Evolutionary conservation across 2,113 vertebrate species (phyloP), one percentile per base, ranked within the genome.

Genomic region (Cavia aperea): DNA sequence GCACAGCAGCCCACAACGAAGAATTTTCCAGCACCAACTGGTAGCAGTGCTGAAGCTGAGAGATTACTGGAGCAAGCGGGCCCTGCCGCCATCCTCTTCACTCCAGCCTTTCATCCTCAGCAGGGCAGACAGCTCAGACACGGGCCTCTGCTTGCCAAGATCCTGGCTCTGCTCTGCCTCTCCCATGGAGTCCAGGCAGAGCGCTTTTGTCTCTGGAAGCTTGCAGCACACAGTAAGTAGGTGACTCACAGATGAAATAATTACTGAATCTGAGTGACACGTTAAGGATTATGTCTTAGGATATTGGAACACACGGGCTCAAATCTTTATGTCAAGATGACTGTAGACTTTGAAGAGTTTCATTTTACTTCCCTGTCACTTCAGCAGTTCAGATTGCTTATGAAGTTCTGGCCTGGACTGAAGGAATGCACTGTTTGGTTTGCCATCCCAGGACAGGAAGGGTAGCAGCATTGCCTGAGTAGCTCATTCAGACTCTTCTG

Each of bases 171-270:
- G 1, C 72, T 36, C 46, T 83, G 68, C 87, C 68, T 70, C 60
- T 88, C 66, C 58, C 46, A 9, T 56, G 60, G 8, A 75, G 85
- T 70, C 36, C 68, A n/a, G 66, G 16, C 66, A n/a, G 36, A 9
- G 70, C n/a, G 51, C 33, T 81, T 81, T 93, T 73, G 66, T 88
- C 93, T 49, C 51, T 86, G 26, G 88, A 94, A 92, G 51, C 92
- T 75, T 91, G 65, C 72, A 72, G 36, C 39, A 43, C 31, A 1
- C 24, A 39, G 14, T 8, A 8, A 78, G 49, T 4, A 11, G 72
- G 43, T 36, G 21, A 66, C 63, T 93, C 83, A 33, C 58, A 85
- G 81, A 77, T 89, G 68, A 93, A 94, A 72, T 82, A 39, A 70
- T 46, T 60, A 39, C 46, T 88, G 49, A 72, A 88, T 88, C 51